phyloP scores from a whole-genome alignment of 1,140 invertebrate species.

The Orchestia grillus region DNA sequence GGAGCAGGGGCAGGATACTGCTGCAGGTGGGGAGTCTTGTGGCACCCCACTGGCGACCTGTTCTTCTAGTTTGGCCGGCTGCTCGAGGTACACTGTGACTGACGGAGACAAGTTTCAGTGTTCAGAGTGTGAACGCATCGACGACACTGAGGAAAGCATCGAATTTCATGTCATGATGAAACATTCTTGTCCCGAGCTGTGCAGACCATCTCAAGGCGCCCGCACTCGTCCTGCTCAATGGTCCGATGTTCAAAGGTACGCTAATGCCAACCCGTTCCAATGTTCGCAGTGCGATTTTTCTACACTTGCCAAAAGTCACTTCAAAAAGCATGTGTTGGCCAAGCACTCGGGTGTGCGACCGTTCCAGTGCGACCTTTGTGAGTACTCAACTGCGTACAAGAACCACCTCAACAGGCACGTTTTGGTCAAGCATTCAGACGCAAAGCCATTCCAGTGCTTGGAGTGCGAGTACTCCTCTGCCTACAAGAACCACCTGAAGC shows the following conservation, averaged over 20 bases:
- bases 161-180: neutral
- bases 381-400: neutral
- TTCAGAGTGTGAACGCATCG: neutral
- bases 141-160: neutral
- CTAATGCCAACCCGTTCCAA: neutral
- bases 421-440: neutral
- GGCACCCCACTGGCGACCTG: neutral
- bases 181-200: neutral
- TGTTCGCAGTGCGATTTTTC: neutral
- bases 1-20: neutral
- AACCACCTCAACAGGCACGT: neutral
- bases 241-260: neutral
- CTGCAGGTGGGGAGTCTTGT: neutral
- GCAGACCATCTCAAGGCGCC: neutral
- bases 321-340: neutral
- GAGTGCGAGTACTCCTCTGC: constrained; percentile 2
- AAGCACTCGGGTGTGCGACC: neutral
- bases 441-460: neutral
- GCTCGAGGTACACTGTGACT: neutral
- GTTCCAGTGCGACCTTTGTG: neutral
- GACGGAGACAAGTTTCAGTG: neutral
- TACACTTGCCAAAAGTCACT: neutral
- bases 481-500: neutral
- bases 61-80: neutral
- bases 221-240: neutral